Percentiles rank a stretch among this genome's conserved stretches.
phyloP scores from a whole-genome alignment of 2,113 vertebrate species.

The Cacatua alba region DNA sequence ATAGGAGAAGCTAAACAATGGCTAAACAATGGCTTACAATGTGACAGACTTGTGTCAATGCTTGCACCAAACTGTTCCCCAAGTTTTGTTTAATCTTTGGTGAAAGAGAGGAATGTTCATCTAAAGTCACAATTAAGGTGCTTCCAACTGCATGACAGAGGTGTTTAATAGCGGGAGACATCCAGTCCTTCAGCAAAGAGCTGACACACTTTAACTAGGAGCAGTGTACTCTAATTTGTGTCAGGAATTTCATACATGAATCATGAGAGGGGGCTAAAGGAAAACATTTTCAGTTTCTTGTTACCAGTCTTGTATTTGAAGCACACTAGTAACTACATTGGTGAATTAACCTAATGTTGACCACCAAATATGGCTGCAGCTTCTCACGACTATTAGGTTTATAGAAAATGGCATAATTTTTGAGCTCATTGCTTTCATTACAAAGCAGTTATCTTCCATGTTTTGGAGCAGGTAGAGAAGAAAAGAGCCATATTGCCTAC shows the following conservation, averaged over 20 bases:
- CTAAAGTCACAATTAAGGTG: neutral
- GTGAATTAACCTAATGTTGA: neutral
- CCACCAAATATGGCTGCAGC: neutral
- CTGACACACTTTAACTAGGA: neutral
- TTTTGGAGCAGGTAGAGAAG: slow-evolving; percentile 15
- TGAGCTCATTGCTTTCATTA: neutral
- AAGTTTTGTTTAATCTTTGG: neutral
- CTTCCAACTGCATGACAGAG: neutral
- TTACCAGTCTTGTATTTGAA: neutral
- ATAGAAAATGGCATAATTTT: neutral
- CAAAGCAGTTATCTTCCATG: neutral
- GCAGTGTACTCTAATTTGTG: neutral
- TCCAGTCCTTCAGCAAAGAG: neutral
- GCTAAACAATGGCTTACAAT: neutral
- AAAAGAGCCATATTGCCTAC: neutral
- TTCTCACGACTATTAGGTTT: neutral
- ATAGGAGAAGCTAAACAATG: neutral
- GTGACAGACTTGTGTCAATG: neutral
- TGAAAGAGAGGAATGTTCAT: neutral
- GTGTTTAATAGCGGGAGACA: neutral
- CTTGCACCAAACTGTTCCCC: neutral
- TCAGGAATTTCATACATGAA: neutral
- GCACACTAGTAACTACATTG: neutral
- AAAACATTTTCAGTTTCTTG: neutral
- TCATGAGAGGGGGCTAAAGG: neutral